These are phyloP conservation scores for Chelonia mydas DNA, from an alignment of 2,797 vertebrate species.

Conservation along the genomic window DNA sequence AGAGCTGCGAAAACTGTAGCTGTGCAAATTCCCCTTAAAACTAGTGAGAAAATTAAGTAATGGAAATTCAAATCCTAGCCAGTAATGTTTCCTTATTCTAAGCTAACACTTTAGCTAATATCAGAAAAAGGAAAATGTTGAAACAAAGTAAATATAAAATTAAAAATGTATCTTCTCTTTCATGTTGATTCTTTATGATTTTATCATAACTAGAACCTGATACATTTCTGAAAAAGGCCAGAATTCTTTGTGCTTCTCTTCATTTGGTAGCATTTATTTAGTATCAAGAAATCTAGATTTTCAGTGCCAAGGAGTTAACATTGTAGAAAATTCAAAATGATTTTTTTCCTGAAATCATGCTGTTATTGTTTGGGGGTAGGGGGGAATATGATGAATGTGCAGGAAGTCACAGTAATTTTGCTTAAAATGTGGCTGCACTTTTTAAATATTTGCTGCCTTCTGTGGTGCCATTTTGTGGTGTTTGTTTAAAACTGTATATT, in stretches of 20 bases:
- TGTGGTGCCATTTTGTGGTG: fast-evolving
- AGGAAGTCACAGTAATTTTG: background rate
- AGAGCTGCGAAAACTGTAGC: background rate
- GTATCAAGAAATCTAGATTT: background rate
- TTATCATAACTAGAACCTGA: background rate
- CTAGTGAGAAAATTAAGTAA: background rate
- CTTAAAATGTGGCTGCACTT: background rate
- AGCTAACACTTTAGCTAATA: background rate
- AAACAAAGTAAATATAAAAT: background rate
- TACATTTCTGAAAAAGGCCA: background rate
- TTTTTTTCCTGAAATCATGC: background rate
- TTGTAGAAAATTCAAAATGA: background rate
- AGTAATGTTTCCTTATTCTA: background rate
- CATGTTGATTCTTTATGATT: background rate
- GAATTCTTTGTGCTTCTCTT: background rate
- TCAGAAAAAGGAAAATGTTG: background rate
- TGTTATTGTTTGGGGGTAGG: background rate
- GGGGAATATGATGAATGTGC: background rate
- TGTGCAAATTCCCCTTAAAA: conserved; percentile 6
- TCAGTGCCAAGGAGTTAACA: background rate
- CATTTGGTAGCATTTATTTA: background rate
- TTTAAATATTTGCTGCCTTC: background rate
- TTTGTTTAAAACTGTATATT: background rate
- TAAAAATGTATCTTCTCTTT: background rate
- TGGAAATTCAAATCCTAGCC: conserved; percentile 16